Conservation (phyloP, 2,113 vertebrate genomes). For the Emydocephalus ijimae region DNA sequence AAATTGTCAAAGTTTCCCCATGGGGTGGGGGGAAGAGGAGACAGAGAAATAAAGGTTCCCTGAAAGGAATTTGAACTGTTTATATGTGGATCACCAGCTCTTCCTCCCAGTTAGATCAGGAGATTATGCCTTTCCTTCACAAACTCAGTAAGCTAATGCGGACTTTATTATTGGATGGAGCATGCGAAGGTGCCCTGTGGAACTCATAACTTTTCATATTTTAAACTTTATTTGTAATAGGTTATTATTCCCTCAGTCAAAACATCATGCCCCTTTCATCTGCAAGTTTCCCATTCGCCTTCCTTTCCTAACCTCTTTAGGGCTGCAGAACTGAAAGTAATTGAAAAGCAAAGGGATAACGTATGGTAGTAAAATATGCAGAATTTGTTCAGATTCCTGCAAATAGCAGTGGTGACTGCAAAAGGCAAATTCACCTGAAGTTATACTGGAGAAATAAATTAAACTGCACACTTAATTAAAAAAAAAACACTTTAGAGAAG, state of each 20-base stretch:
- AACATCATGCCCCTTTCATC: neutral
- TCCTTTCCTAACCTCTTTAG: neutral
- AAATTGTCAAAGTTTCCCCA: slow-evolving; percentile 5
- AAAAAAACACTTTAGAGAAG: slow-evolving; percentile 3
- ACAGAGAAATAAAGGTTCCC: neutral
- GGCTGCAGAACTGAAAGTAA: neutral
- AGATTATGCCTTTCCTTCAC: neutral
- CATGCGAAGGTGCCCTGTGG: neutral
- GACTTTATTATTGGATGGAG: neutral
- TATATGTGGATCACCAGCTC: neutral
- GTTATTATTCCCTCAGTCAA: neutral
- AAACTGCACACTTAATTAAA: slow-evolving; percentile 29
- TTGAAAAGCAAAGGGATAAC: neutral
- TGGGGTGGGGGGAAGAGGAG: neutral
- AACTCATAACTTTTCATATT: neutral
- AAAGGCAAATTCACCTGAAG: slow-evolving; percentile 32
- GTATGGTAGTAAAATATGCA: neutral
- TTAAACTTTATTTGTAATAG: neutral
- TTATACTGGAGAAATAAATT: neutral
- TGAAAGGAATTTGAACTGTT: neutral
- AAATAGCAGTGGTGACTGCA: slow-evolving; percentile 30
- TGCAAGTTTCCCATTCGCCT: neutral
- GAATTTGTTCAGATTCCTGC: neutral
- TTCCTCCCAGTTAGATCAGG: neutral
- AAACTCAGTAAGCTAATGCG: neutral